Base-by-base conservation (phyloP, 1,140 invertebrate species). In the Reticulitermes speratus region DNA sequence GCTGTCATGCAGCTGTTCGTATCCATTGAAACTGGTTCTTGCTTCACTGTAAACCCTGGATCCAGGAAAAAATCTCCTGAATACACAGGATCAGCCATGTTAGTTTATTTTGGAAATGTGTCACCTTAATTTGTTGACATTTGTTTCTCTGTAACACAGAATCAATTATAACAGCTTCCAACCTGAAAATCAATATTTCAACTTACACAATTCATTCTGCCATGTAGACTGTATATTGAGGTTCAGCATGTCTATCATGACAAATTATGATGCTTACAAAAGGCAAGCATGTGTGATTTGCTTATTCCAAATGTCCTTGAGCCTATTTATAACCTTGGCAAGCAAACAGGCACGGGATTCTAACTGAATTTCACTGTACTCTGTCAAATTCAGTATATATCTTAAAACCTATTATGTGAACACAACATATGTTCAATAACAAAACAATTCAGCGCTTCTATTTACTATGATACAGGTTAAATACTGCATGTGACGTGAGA, bases 31-130 rank as follows among this genome's bases (percentile, higher is more conserved):
- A 89, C 85, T 30, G 90, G 91, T 88, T 93, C 92, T 88, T 93
- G 91, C 89, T 93, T 93, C 87, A 93, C 91, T 87, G 91, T 90
- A 88, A 93, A 89, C 86, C 91, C 91, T 87, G 90, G 88, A 88
- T 93, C 92, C 88, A 93, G 88, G 89, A 93, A 92, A 90, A 92
- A 92, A 89, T 93, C 93, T 90, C 91, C 90, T 89, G 91, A 91
- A 90, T 92, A 93, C 83, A 87, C 87, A 90, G 92, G 92, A 90
- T 93, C 92, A 90, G 91, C 91, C 93, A 93, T 93, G 65, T 75
- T 75, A 30, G 65, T 75, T 86, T 21, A 85, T 30, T 52, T 44
- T 59, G 45, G 32, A 23, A 81, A 23, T 65, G 0, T 44, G 21
- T 23, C 83, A 59, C n/a, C 45, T 59, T n/a, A 84, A 84, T 23